These are phyloP conservation scores for Halcyon badia DNA, from an alignment of 2,797 vertebrate genomes.

Conservation along the genomic window DNA sequence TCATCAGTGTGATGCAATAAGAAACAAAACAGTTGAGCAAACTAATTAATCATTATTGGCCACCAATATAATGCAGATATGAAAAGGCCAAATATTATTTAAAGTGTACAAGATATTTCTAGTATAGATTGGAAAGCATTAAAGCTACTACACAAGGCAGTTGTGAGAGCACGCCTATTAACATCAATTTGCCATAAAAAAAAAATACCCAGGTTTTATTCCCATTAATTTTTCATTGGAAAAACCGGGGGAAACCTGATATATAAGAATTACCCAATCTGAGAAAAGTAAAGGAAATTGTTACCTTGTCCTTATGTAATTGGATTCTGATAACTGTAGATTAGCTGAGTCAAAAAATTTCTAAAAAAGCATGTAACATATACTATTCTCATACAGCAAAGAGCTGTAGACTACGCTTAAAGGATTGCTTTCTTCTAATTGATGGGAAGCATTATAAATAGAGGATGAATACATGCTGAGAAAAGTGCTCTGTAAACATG, in stretches of 20 bases:
- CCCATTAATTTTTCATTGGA: not conserved
- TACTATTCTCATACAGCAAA: not conserved
- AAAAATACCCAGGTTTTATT: not conserved
- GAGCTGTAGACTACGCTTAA: not conserved
- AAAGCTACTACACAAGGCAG: not conserved
- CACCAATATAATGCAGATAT: not conserved
- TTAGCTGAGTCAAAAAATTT: not conserved
- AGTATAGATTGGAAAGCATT: not conserved
- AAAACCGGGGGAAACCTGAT: not conserved
- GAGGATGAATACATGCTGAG: not conserved
- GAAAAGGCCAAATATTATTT: not conserved
- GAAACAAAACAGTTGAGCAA: not conserved
- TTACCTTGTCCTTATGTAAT: not conserved
- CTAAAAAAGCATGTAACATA: not conserved
- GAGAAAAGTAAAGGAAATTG: not conserved
- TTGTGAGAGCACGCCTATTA: not conserved
- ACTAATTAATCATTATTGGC: not conserved
- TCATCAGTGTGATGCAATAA: not conserved
- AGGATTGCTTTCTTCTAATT: slow-evolving; percentile 43
- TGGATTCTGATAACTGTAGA: not conserved
- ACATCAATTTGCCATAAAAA: not conserved
- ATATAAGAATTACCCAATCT: not conserved
- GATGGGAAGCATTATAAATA: not conserved
- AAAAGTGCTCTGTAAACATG: slow-evolving; percentile 28
- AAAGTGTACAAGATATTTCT: not conserved